Evolutionary conservation across 2,113 vertebrate species (phyloP).

Genomic region (Prionailurus bengalensis): DNA sequence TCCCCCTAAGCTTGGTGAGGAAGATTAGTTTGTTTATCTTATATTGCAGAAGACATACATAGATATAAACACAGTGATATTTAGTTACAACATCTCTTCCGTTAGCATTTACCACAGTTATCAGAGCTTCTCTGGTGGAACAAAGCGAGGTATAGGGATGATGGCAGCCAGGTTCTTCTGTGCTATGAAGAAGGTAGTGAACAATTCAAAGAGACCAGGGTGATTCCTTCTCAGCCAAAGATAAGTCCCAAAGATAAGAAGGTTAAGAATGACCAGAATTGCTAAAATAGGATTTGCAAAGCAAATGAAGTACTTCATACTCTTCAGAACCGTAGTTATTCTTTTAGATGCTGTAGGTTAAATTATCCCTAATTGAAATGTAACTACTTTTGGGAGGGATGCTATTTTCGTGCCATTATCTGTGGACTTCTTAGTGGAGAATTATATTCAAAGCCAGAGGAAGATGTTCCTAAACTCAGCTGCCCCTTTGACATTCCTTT

Average conservation of each 20-base stretch:
- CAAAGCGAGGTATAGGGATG: neutral
- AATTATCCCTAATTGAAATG: neutral
- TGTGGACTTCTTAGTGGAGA: constrained; percentile 20
- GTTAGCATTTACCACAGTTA: constrained; percentile 43
- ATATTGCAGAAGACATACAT: constrained; percentile 53
- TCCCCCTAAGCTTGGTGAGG: constrained; percentile 23
- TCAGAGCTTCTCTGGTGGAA: neutral
- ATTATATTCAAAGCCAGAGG: constrained; percentile 32
- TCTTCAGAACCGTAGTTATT: neutral
- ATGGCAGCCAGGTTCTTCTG: neutral
- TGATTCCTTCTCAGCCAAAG: neutral
- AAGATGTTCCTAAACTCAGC: neutral
- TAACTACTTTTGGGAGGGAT: neutral
- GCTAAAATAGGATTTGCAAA: neutral
- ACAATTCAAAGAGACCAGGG: neutral
- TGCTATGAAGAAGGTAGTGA: neutral
- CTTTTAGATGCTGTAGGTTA: neutral
- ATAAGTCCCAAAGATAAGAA: constrained; percentile 15
- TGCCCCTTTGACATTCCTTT: neutral
- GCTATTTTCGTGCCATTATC: neutral
- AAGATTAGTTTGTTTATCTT: constrained; percentile 72
- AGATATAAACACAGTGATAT: constrained; percentile 50
- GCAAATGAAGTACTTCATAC: neutral
- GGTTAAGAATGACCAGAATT: neutral
- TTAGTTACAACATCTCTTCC: constrained; percentile 50